These are phyloP conservation scores for Baccha elongata DNA, from an alignment of 2,888 invertebrate genomes.

Conservation along the genomic window DNA sequence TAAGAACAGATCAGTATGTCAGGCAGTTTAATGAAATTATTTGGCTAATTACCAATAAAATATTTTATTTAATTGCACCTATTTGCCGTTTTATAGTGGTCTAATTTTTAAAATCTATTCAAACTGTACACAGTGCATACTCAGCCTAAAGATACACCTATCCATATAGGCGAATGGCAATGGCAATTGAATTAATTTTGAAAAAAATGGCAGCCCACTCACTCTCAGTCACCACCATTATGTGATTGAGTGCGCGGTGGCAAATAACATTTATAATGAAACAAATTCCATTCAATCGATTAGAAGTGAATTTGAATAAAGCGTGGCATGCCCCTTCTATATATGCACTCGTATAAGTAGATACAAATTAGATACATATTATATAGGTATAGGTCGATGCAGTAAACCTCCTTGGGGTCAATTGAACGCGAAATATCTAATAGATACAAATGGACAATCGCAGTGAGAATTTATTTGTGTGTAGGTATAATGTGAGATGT, in stretches of 20 bases:
- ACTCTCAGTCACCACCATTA: not conserved
- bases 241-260: constrained; percentile 33
- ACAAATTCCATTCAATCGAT: constrained; percentile 60
- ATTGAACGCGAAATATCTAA: constrained; percentile 56
- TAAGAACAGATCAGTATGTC: constrained; percentile 58
- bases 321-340: not conserved
- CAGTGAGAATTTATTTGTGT: constrained; percentile 21
- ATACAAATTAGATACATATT: constrained; percentile 20
- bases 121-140: constrained; percentile 44
- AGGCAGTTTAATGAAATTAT: constrained; percentile 81
- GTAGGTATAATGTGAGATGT: constrained; percentile 16
- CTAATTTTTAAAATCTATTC: constrained; percentile 51
- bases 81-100: constrained; percentile 32
- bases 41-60: constrained; percentile 78
- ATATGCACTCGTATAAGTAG: not conserved
- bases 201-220: constrained; percentile 11
- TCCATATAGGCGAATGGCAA: not conserved
- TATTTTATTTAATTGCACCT: constrained; percentile 56
- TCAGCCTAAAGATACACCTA: not conserved
- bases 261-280: constrained; percentile 39
- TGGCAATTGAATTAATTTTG: constrained; percentile 51
- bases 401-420: constrained; percentile 36
- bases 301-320: constrained; percentile 51
- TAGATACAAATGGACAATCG: constrained; percentile 39
- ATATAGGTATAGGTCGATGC: not conserved